These are phyloP conservation scores for Meganola albula DNA, from an alignment of 2,888 invertebrate species.

Conservation along the genomic window DNA sequence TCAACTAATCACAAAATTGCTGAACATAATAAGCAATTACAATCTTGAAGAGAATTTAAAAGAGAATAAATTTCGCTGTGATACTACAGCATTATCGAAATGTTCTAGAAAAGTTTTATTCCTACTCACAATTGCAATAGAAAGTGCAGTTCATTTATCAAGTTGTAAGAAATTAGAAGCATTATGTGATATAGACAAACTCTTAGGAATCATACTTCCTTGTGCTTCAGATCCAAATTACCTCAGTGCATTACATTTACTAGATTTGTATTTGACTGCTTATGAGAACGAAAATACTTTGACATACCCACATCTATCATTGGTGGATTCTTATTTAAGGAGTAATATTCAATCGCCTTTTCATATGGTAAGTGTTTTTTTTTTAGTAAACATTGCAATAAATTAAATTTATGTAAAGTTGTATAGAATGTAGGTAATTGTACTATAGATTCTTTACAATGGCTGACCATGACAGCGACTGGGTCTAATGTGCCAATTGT, in stretches of 20 bases:
- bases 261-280: conserved; percentile 75
- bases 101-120: conserved; percentile 70
- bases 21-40: conserved; percentile 44
- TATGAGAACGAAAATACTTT: conserved; percentile 66
- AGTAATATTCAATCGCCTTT: conserved; percentile 82
- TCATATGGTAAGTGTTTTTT: conserved; percentile 75
- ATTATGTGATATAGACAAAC: conserved; percentile 57
- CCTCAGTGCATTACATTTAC: conserved; percentile 65
- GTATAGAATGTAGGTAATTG: no score
- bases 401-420: no score
- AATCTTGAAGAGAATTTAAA: conserved; percentile 46
- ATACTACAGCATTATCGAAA: conserved; percentile 44
- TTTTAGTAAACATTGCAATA: no score
- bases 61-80: conserved; percentile 48
- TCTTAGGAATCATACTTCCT: conserved; percentile 63
- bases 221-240: conserved; percentile 64
- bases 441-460: no score
- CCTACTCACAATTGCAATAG: conserved; percentile 75
- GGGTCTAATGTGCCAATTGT: no score
- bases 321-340: conserved; percentile 75
- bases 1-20: conserved; percentile 45
- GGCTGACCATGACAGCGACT: no score
- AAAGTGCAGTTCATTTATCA: conserved; percentile 78
- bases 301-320: conserved; percentile 53
- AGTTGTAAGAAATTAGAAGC: conserved; percentile 64